Percentiles rank a stretch among this genome's conserved stretches.
Conservation (phyloP, 2,113 vertebrate species). For the Myotis brandtii region DNA sequence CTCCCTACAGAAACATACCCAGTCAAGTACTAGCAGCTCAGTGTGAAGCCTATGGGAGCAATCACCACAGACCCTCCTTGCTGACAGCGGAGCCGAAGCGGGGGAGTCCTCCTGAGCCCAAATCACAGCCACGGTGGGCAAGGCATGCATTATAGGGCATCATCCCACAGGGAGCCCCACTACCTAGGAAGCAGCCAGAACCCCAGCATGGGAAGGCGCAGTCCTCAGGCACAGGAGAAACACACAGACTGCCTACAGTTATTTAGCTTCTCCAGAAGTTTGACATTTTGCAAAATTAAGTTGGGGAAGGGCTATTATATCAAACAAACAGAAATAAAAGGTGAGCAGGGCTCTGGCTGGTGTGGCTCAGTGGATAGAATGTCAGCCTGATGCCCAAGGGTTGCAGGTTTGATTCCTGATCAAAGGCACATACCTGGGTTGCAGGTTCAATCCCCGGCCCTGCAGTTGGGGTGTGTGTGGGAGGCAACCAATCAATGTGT, state of each 20-base stretch:
- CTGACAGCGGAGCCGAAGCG: too few relatives aligned
- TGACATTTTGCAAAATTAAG: not conserved
- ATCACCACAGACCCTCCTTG: not conserved
- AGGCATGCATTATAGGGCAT: not conserved
- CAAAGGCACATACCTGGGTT: too few relatives aligned
- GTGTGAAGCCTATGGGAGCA: not conserved
- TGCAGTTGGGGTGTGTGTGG: too few relatives aligned
- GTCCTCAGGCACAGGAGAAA: not conserved
- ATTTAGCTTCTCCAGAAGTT: not conserved
- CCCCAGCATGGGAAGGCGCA: rapidly evolving
- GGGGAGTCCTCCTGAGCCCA: too few relatives aligned
- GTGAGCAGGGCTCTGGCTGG: not conserved
- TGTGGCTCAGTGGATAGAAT: too few relatives aligned
- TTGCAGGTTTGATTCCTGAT: too few relatives aligned
- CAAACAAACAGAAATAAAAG: not conserved
- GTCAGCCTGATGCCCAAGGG: too few relatives aligned
- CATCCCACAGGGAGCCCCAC: not conserved
- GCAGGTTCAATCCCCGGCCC: too few relatives aligned
- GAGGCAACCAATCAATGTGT: too few relatives aligned
- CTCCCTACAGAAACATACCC: not conserved
- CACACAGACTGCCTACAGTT: not conserved
- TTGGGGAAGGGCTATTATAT: not conserved
- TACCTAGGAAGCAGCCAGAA: not conserved
- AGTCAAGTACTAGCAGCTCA: rapidly evolving
- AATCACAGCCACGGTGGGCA: not conserved